Evolutionary conservation across 1,140 invertebrate species (phyloP), one percentile per base, ranked within the genome.

Genomic region (Trichonephila clavipes): DNA sequence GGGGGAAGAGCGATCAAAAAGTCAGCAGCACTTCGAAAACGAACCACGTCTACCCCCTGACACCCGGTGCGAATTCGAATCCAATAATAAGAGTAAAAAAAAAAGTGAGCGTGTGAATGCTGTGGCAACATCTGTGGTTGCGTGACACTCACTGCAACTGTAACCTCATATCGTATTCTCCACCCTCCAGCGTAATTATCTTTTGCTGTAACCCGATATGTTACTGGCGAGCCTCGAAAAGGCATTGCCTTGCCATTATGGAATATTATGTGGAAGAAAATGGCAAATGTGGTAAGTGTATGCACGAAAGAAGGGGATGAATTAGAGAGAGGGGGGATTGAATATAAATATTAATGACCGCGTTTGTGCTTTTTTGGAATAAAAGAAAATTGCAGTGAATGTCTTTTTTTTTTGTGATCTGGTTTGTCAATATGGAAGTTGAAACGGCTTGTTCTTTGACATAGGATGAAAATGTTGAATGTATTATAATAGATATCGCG

Each of bases 321-420:
- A 72, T 12, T 8, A 14, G 66, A 24, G n/a, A 21, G 24, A 24
- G 12, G 28, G 69, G 24, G 28, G 16, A 77, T 40, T 14, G 28
- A 77, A 77, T 77, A 77, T 77, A 77, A 77, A 77, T 77, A 77
- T 77, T 77, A 77, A 77, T 77, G 69, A 77, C 24, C 14, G 69
- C 69, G 40, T 77, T 77, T 77, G 69, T 77, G 69, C 69, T 34
- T 77, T 77, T 51, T 51, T 51, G 51, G 28, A 24, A 24, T 77
- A 28, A 77, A 77, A 28, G 69, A 24, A 24, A 34, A 24, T 12
- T 34, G 24, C 21, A 4, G 69, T 40, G 28, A 77, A 77, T 28
- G 28, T 28, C 24, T 51, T 7, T 51, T 51, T 7, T 51, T 51
- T 51, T 51, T 51, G 10, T 51, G 28, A 12, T 34, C 69, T 77